phyloP scores from a whole-genome alignment of 1,140 invertebrate genomes.

The Drosophila auraria region DNA sequence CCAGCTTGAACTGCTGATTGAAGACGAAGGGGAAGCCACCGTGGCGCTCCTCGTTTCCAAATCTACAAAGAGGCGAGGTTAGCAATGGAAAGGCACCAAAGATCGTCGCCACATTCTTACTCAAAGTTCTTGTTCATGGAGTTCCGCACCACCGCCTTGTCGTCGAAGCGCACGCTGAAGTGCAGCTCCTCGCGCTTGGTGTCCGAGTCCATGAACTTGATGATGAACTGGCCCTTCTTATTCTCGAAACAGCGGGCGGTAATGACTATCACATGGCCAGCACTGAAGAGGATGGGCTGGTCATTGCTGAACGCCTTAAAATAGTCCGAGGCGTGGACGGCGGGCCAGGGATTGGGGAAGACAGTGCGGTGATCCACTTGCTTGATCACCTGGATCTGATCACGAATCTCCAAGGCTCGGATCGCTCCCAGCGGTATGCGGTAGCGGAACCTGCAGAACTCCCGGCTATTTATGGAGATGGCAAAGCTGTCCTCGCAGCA shows the following conservation, averaged over 20 bases:
- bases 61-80: constrained; percentile 43
- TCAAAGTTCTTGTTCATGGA: constrained; percentile 80
- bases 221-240: constrained; percentile 80
- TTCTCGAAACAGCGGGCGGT: constrained; percentile 82
- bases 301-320: constrained; percentile 83
- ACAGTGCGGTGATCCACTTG: constrained; percentile 83
- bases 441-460: constrained; percentile 78
- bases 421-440: constrained; percentile 69
- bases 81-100: no score
- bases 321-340: constrained; percentile 78
- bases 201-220: constrained; percentile 80
- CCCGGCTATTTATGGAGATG: constrained; percentile 80
- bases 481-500: constrained; percentile 79
- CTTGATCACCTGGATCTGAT: constrained; percentile 82
- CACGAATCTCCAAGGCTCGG: constrained; percentile 69
- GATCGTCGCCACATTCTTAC: constrained; percentile 39
- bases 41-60: constrained; percentile 78
- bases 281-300: constrained; percentile 74
- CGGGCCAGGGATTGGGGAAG: constrained; percentile 82
- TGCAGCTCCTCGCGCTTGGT: constrained; percentile 81
- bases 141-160: constrained; percentile 76
- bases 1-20: constrained; percentile 83
- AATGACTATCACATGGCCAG: constrained; percentile 80
- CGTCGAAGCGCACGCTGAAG: constrained; percentile 81
- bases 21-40: constrained; percentile 81